Conservation (phyloP, 35 echinoderm and acorn worm species). For the Hemicentrotus pulcherrimus region DNA sequence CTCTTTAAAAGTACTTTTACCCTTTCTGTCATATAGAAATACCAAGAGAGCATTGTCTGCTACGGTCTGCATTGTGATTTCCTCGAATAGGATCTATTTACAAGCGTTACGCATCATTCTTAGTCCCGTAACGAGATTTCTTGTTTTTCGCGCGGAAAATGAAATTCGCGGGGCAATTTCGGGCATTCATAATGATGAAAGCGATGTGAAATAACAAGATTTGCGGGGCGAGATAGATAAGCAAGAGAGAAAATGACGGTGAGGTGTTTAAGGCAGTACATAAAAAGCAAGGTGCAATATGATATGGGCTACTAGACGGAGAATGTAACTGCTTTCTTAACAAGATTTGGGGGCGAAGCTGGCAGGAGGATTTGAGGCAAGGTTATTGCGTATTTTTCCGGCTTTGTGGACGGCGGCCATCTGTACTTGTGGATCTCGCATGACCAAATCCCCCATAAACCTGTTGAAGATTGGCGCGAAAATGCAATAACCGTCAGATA, state of each 20-base stretch:
- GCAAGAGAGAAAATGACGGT: background rate
- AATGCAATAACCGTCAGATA: constrained; percentile 31
- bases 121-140: background rate
- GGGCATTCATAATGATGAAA: constrained; percentile 3
- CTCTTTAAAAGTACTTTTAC: background rate
- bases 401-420: background rate
- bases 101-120: background rate
- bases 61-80: background rate
- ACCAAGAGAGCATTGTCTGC: background rate
- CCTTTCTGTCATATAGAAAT: background rate
- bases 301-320: background rate
- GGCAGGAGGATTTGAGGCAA: background rate
- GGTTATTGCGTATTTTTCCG: constrained; percentile 28
- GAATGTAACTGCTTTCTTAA: background rate
- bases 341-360: background rate
- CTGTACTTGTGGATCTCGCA: constrained; percentile 30
- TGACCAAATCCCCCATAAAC: constrained; percentile 24
- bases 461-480: constrained; percentile 41
- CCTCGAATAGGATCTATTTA: background rate
- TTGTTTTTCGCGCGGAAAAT: constrained; percentile 11
- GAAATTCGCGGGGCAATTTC: background rate
- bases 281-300: background rate
- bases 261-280: background rate
- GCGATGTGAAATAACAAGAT: constrained; percentile 18
- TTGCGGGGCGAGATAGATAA: background rate